A percentile compares a stretch with the other conserved stretches of the same genome.
These are phyloP conservation scores for Alauda arvensis DNA, from an alignment of 2,797 vertebrate genomes.

Conservation along the genomic window DNA sequence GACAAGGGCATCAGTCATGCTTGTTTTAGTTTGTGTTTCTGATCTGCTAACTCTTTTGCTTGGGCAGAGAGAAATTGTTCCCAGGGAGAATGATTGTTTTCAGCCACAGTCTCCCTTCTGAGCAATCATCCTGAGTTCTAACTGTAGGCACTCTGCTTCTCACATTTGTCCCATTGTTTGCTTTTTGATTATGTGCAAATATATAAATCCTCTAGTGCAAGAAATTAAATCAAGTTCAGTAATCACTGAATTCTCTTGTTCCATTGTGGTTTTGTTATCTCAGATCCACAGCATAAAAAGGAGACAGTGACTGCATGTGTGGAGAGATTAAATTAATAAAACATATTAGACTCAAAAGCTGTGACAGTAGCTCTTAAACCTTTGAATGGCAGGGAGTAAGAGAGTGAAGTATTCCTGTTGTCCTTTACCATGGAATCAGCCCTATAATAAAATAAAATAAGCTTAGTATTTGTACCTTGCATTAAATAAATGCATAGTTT, in stretches of 20 bases:
- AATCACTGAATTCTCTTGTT: not conserved
- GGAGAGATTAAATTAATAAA: conserved; percentile 1
- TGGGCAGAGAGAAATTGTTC: not conserved
- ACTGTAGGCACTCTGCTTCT: not conserved
- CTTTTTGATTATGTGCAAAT: not conserved
- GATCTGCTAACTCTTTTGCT: not conserved
- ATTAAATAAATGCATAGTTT: not conserved
- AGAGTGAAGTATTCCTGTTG: not conserved
- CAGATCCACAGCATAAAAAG: not conserved
- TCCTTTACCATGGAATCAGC: not conserved
- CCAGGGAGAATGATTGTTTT: not conserved
- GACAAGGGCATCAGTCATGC: conserved; percentile 1
- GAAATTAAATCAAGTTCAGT: not conserved
- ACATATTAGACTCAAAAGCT: not conserved
- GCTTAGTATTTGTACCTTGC: not conserved
- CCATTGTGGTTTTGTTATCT: not conserved
- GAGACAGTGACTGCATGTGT: not conserved
- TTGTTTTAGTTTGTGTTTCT: conserved; percentile 35
- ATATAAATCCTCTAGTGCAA: not conserved
- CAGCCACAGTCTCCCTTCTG: not conserved
- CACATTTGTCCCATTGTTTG: not conserved
- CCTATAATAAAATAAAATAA: not conserved
- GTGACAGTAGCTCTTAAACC: not conserved
- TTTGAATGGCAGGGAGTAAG: not conserved
- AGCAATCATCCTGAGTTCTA: not conserved